Evolutionary conservation across 1,140 invertebrate genomes (phyloP).

Genomic region (Ceratitis capitata): DNA sequence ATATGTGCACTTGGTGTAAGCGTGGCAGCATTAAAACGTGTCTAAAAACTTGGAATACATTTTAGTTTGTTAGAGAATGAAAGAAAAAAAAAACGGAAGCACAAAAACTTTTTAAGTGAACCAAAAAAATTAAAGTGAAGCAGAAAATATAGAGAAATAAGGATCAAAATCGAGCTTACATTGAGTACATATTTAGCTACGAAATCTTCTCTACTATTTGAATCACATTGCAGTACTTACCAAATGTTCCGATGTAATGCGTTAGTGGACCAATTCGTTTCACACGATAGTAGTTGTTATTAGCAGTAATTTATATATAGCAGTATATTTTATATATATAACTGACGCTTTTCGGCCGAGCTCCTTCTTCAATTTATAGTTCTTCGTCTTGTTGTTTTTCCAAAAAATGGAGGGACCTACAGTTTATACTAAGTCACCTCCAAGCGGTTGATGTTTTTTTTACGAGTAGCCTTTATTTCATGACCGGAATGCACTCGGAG

Average conservation of each 20-base stretch:
- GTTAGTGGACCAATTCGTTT: background rate
- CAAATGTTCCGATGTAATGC: background rate
- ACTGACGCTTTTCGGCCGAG: no score
- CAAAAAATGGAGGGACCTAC: no score
- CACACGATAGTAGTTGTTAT: background rate
- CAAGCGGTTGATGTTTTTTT: no score
- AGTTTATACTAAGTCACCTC: no score
- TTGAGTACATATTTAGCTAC: no score
- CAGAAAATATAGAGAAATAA: background rate
- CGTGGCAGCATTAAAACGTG: slow-evolving; percentile 1
- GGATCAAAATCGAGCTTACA: background rate
- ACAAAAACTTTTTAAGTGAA: background rate
- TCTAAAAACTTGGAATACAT: slow-evolving; percentile 28
- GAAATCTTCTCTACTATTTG: no score
- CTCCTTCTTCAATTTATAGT: no score
- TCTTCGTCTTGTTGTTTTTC: no score
- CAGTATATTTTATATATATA: no score
- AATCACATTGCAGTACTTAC: background rate
- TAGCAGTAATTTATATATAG: no score
- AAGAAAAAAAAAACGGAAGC: background rate
- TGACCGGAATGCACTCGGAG: no score
- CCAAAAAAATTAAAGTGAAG: background rate
- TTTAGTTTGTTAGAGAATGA: background rate
- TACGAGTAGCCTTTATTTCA: no score
- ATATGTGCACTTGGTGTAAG: background rate